Evolutionary conservation across 2,113 vertebrate genomes (phyloP).

Genomic region (Dinomys branickii): DNA sequence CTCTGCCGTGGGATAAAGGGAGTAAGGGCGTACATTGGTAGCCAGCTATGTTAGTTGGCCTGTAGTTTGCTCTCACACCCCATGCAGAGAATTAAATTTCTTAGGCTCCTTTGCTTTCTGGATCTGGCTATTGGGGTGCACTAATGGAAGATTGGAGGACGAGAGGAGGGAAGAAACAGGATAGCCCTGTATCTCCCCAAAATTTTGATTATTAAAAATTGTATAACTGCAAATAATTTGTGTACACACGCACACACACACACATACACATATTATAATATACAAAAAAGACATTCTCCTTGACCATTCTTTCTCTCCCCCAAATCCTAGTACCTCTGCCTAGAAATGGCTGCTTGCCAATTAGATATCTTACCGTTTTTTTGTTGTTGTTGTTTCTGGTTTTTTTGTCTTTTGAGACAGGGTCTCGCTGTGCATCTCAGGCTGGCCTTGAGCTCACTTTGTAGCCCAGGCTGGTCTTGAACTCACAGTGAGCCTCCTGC

Average conservation of each 20-base stretch:
- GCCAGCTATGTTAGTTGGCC: not conserved
- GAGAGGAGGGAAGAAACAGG: not conserved
- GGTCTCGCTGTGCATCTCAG: too few relatives aligned
- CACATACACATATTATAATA: not conserved
- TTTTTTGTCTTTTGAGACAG: too few relatives aligned
- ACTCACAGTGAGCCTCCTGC: too few relatives aligned
- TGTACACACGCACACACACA: not conserved
- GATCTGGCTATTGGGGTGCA: not conserved
- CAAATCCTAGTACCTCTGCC: not conserved
- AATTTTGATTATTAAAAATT: not conserved
- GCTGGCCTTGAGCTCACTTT: too few relatives aligned
- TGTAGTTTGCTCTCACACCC: not conserved
- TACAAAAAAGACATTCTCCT: not conserved
- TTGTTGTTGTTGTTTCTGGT: too few relatives aligned
- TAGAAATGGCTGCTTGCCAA: not conserved
- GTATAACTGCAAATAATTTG: not conserved
- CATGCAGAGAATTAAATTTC: not conserved
- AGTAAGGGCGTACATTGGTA: not conserved
- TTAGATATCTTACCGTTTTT: too few relatives aligned
- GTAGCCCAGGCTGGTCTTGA: too few relatives aligned
- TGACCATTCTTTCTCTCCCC: not conserved
- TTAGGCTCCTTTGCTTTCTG: not conserved
- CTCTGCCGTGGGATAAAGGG: not conserved
- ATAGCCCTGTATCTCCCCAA: not conserved
- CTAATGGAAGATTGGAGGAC: conserved; percentile 11